These are phyloP conservation scores for Orthonychiurus folsomi DNA, from an alignment of 2,888 invertebrate genomes.

Conservation along the genomic window DNA sequence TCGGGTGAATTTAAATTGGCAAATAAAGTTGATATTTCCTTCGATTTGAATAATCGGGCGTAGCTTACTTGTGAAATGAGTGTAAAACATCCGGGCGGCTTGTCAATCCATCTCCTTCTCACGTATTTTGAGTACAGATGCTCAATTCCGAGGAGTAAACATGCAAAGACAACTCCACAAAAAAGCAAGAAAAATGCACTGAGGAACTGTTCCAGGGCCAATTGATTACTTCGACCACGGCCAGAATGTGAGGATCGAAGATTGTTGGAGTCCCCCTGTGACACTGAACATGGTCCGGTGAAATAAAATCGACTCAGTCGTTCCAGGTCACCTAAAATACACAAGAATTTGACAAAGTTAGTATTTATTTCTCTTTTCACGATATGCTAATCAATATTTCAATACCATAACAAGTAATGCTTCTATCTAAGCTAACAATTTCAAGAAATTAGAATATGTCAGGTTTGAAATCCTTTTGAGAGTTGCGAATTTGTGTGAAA, in stretches of 20 bases:
- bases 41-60: no score
- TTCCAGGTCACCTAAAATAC: constrained; percentile 70
- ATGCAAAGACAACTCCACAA: constrained; percentile 85
- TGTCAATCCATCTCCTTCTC: constrained; percentile 74
- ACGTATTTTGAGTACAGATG: constrained; percentile 92
- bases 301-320: constrained; percentile 78
- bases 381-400: no score
- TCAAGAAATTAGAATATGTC: no score
- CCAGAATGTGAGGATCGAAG: constrained; percentile 46
- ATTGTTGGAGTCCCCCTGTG: constrained; percentile 19
- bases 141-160: constrained; percentile 76
- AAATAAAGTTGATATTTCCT: no score
- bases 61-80: constrained; percentile 86
- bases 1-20: no score
- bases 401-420: no score
- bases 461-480: no score
- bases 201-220: constrained; percentile 90
- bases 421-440: no score
- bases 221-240: constrained; percentile 77
- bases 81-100: constrained; percentile 85
- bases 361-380: no score
- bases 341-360: no score
- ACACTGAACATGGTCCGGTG: constrained; percentile 72
- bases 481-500: no score
- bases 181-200: constrained; percentile 92